Evolutionary conservation across 2,113 vertebrate species (phyloP).

Genomic region (Platysternon megacephalum): DNA sequence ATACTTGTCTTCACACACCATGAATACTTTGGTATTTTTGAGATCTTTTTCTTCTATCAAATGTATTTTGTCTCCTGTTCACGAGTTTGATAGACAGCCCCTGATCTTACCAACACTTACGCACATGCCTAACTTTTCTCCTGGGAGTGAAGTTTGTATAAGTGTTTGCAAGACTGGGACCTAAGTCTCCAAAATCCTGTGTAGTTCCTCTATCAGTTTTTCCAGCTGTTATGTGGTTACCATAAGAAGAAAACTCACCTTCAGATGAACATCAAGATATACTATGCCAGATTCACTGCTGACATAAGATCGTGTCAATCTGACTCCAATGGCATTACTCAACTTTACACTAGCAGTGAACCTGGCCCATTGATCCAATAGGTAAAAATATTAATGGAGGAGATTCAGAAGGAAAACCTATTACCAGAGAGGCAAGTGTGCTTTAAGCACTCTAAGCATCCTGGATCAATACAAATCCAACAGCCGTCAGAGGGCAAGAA

Average conservation of each 20-base stretch:
- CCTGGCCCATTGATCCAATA: not conserved
- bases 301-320: not conserved
- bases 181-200: not conserved
- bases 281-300: not conserved
- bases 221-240: not conserved
- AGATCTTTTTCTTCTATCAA: not conserved
- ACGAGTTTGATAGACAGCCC: not conserved
- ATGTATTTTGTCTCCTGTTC: not conserved
- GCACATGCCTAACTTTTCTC: not conserved
- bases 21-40: not conserved
- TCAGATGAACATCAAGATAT: not conserved
- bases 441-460: not conserved
- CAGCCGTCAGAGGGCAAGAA: constrained; percentile 31
- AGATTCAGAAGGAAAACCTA: not conserved
- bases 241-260: not conserved
- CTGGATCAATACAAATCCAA: not conserved
- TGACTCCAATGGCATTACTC: not conserved
- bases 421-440: not conserved
- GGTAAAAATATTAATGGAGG: not conserved
- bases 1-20: not conserved
- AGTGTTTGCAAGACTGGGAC: not conserved
- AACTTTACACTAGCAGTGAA: not conserved
- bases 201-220: not conserved
- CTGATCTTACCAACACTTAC: not conserved
- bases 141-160: not conserved